Evolutionary conservation across 2,888 invertebrate genomes (phyloP), one percentile per base, ranked within the genome.

Genomic region (Yponomeuta malinellus): DNA sequence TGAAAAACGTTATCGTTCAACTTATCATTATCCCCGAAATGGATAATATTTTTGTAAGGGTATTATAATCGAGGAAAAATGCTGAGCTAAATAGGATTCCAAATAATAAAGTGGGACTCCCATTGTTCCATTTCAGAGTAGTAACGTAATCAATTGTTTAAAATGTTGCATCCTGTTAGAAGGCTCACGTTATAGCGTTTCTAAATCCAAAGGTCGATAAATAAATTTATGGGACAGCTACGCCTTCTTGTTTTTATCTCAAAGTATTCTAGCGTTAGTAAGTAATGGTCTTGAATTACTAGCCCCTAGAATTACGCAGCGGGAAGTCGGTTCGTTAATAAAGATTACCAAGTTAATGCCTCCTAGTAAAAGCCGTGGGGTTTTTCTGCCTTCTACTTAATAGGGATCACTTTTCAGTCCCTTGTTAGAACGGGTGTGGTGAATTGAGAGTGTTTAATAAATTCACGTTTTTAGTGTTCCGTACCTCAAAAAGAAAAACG

Each of bases 331-430:
- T 71, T 71, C 71, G 71, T 71, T 71, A 71, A 71, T 71, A 71
- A 71, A 71, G 71, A 71, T 71, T 71, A 71, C 71, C 37, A 59
- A 68, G 59, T 71, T 71, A 71, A 48, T 65, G 65, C 33, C 64
- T n/a, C 29, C 52, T 15, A 59, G 52, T 59, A 59, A 59, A 59
- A 59, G 52, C 52, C 15, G 3, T 59, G 52, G 52, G 2, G 12
- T 59, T 59, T 59, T 59, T 59, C 8, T 3, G 15, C 52, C 15
- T 59, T 59, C 52, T 59, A 59, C 52, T 59, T 59, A 15, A 15
- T 59, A 2, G 15, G 52, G 52, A 59, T 59, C 52, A 59, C 52
- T 59, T 59, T 59, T 15, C 52, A 59, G 52, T 15, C 12, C 15
- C 52, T 59, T 59, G 52, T 59, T 59, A 59, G 8, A 59, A 59